A percentile compares a stretch with the other conserved stretches of the same genome.
These are phyloP conservation scores for Athalia rosae DNA, from an alignment of 2,888 invertebrate species.

Conservation along the genomic window DNA sequence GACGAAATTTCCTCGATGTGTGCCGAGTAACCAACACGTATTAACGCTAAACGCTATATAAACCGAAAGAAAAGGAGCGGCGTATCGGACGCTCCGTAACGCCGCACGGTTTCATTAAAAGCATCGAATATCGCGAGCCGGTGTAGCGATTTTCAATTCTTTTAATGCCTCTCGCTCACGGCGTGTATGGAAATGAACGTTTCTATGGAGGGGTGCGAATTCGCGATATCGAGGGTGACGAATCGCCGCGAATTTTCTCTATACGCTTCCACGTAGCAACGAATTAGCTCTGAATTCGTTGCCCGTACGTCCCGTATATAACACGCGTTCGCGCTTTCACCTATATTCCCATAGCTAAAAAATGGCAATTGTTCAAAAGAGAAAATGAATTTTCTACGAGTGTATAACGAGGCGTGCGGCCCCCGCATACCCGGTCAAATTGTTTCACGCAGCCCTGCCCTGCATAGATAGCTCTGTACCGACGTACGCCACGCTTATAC, in stretches of 20 bases:
- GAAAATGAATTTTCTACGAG: slow-evolving; percentile 38
- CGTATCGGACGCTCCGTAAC: no score
- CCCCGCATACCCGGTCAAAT: slow-evolving; percentile 53
- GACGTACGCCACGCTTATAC: no score
- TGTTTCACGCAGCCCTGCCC: slow-evolving; percentile 52
- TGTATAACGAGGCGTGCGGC: slow-evolving; percentile 41
- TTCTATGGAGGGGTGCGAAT: no score
- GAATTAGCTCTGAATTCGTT: no score
- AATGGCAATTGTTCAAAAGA: slow-evolving; percentile 40
- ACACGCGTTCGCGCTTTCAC: neutral
- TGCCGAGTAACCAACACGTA: slow-evolving; percentile 12
- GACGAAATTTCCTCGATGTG: slow-evolving; percentile 28
- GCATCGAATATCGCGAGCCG: no score
- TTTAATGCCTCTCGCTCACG: no score
- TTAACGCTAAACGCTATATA: neutral
- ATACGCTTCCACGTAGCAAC: no score
- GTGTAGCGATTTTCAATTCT: no score
- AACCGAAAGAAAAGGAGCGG: neutral
- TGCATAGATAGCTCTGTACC: neutral
- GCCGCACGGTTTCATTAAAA: no score
- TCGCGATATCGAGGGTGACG: neutral
- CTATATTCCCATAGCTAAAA: neutral
- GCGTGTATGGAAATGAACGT: no score
- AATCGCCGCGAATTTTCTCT: neutral
- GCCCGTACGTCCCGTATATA: neutral